Percentiles rank a stretch among this genome's conserved stretches.
Evolutionary conservation across 1,140 invertebrate species (phyloP).

Genomic region (Globodera rostochiensis): DNA sequence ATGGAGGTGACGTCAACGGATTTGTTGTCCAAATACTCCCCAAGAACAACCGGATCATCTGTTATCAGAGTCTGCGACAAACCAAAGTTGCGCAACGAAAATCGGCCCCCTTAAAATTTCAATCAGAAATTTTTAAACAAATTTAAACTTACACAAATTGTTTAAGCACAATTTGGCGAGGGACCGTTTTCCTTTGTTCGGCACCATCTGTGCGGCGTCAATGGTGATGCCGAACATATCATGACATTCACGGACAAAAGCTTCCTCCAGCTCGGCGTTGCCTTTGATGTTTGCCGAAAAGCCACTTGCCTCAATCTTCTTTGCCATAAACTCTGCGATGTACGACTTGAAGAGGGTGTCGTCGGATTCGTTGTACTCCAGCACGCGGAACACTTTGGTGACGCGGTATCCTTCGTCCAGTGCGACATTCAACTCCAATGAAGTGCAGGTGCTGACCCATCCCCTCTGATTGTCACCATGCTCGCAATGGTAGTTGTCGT

Average conservation of each 20-base stretch:
- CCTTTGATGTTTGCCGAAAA: background rate
- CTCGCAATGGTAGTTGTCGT: background rate
- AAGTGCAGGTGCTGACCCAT: background rate
- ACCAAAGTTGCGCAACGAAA: background rate
- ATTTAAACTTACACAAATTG: background rate
- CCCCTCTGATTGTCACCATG: conserved; percentile 4
- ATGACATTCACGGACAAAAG: background rate
- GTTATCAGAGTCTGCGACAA: no score
- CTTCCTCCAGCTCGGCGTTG: background rate
- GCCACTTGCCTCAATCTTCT: background rate
- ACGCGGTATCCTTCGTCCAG: background rate
- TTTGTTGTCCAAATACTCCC: background rate
- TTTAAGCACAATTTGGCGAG: background rate
- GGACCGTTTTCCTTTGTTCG: background rate
- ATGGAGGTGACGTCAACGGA: background rate
- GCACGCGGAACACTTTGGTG: conserved; percentile 1
- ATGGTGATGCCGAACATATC: no score
- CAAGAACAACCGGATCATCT: no score
- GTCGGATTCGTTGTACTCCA: background rate
- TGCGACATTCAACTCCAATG: conserved; percentile 1
- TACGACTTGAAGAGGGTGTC: background rate
- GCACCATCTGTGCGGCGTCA: background rate
- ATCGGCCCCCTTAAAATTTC: conserved; percentile 4
- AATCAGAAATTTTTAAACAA: background rate
- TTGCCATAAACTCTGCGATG: background rate